Evolutionary conservation across 2,888 invertebrate species (phyloP), one percentile per base, ranked within the genome.

Genomic region (Eupithecia centaureata): DNA sequence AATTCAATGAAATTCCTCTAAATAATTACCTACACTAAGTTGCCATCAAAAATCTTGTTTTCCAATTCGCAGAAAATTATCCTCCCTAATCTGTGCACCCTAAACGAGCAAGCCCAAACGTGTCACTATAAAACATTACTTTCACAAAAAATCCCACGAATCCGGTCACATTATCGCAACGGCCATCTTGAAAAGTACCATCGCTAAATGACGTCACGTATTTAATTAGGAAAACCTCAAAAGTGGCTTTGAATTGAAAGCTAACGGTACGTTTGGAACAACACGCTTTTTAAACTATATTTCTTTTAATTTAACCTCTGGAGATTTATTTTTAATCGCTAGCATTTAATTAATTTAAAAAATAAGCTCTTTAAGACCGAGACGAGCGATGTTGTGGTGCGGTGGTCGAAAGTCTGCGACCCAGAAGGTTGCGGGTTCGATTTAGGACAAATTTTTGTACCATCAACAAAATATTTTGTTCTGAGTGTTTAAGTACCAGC

Each of bases 121-220:
- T 65, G 62, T 52, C 64, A 63, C 62, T 63, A 30, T 61, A 65
- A 68, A 68, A 68, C 35, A 65, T 69, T 65, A 62, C 62, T 54
- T 71, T 65, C 52, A 57, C 56, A 57, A 70, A 73, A 72, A 71
- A 75, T 65, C 33, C 56, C 68, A 51, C 52, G 65, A 62, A 68
- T 64, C 69, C 67, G 33, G 67, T 38, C 65, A 66, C 54, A 65
- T 70, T 75, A 88, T 89, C 88, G 80, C 77, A 76, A 68, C 79
- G 77, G 77, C 80, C 86, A 86, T 88, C 85, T 81, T 82, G 75
- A 85, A 86, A 87, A 88, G 88, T 85, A 86, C 86, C 83, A 85
- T 81, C 76, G 81, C 83, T 84, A 86, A 87, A 89, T 89, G 82
- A 87, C 87, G 86, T 91, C 91, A 92, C 91, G 91, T 91, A 90